These are phyloP conservation scores for Parnassius glacialis DNA, from an alignment of 2,888 invertebrate genomes.

Conservation along the genomic window DNA sequence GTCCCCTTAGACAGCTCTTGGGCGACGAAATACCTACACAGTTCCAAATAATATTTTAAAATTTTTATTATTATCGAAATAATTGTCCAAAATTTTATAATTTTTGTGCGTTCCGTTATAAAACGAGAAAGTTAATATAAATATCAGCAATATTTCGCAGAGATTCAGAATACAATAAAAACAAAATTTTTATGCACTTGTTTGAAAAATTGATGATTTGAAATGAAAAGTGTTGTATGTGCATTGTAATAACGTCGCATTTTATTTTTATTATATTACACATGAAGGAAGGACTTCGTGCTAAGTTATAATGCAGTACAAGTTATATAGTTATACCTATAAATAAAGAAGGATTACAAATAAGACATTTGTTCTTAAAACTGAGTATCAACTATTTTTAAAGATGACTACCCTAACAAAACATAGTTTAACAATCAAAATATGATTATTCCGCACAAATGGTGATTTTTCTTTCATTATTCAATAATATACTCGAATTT, in stretches of 20 bases:
- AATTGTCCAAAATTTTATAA: constrained; percentile 30
- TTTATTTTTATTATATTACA: constrained; percentile 27
- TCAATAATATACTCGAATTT: not conserved
- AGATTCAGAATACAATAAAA: not conserved
- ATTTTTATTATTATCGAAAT: constrained; percentile 26
- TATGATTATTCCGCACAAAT: constrained; percentile 31
- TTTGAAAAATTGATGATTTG: constrained; percentile 1
- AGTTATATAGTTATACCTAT: too few species aligned
- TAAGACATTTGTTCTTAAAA: constrained; percentile 62
- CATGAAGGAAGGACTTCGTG: constrained; percentile 39
- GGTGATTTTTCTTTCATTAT: not conserved
- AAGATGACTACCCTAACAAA: constrained; percentile 61
- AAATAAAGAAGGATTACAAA: constrained; percentile 54
- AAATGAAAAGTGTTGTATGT: not conserved
- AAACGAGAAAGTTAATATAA: constrained; percentile 15
- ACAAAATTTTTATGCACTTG: not conserved
- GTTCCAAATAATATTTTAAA: constrained; percentile 33
- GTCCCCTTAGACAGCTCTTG: constrained; percentile 43
- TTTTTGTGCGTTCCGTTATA: constrained; percentile 47
- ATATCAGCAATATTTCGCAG: not conserved
- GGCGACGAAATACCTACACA: constrained; percentile 41
- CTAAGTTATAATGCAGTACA: constrained; percentile 41
- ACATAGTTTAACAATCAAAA: not conserved
- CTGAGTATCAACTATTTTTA: constrained; percentile 57
- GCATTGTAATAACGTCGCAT: constrained; percentile 25